Percentiles rank a stretch among this genome's conserved stretches.
These are phyloP conservation scores for Nezara viridula DNA, from an alignment of 2,888 invertebrate species.

Conservation along the genomic window DNA sequence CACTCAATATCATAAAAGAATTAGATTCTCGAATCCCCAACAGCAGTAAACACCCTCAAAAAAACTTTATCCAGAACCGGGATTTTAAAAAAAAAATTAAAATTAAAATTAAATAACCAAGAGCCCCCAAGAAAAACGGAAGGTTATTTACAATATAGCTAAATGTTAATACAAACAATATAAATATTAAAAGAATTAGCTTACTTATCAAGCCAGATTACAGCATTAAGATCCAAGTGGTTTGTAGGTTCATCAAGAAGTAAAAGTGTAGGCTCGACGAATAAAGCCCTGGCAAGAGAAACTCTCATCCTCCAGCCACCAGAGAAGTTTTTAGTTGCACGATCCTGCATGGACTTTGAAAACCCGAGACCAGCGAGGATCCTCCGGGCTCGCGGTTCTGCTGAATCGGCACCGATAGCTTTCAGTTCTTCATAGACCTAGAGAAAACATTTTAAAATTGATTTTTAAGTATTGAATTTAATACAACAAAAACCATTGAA, in stretches of 20 bases:
- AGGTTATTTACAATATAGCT: too few species aligned
- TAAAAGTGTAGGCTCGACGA: slow-evolving; percentile 77
- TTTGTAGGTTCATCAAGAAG: slow-evolving; percentile 80
- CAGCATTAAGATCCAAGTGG: slow-evolving; percentile 87
- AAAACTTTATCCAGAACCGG: too few species aligned
- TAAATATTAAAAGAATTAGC: too few species aligned
- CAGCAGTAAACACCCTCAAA: too few species aligned
- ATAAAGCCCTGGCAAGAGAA: slow-evolving; percentile 77
- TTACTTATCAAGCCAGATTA: slow-evolving; percentile 99
- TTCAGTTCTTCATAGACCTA: slow-evolving; percentile 93
- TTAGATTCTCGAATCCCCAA: too few species aligned
- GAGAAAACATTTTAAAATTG: slow-evolving; percentile 55
- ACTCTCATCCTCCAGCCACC: slow-evolving; percentile 81
- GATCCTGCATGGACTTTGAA: slow-evolving; percentile 78
- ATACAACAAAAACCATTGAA: too few species aligned
- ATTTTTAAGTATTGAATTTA: too few species aligned
- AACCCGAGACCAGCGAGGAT: slow-evolving; percentile 98
- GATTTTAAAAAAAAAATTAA: too few species aligned
- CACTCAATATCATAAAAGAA: too few species aligned
- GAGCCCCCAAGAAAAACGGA: too few species aligned
- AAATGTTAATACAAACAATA: too few species aligned
- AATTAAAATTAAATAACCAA: too few species aligned
- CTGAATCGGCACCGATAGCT: slow-evolving; percentile 97
- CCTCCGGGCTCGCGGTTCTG: slow-evolving; percentile 94
- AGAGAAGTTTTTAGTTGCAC: slow-evolving; percentile 79